These are phyloP conservation scores for Cygnus atratus DNA, from an alignment of 2,113 vertebrate genomes.

Conservation along the genomic window DNA sequence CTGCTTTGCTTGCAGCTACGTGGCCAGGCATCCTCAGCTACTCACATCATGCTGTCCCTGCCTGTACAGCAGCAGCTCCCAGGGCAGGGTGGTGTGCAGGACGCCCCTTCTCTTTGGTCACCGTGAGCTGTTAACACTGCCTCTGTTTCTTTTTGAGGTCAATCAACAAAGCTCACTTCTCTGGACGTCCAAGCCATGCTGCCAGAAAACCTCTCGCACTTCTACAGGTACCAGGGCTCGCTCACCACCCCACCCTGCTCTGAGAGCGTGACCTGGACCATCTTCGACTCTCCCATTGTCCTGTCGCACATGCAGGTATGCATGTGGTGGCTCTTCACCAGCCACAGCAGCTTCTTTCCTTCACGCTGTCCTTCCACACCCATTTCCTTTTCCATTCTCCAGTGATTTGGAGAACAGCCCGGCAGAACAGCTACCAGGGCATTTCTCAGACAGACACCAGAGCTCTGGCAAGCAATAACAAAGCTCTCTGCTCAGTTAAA, in stretches of 20 bases:
- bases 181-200: slow-evolving; percentile 87
- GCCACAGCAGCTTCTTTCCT: background rate
- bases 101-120: background rate
- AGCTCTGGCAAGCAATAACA: background rate
- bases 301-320: slow-evolving; percentile 88
- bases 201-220: slow-evolving; percentile 83
- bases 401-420: background rate
- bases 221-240: slow-evolving; percentile 89
- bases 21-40: background rate
- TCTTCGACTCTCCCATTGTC: slow-evolving; percentile 83
- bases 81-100: background rate
- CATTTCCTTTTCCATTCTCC: background rate
- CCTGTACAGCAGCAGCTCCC: background rate
- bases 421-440: no score
- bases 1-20: background rate
- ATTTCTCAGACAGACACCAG: background rate
- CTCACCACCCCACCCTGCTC: slow-evolving; percentile 89
- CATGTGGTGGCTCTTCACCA: background rate
- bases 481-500: background rate
- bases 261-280: slow-evolving; percentile 88
- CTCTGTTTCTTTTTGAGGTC: slow-evolving; percentile 69
- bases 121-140: background rate
- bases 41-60: background rate
- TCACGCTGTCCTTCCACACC: background rate
- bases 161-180: slow-evolving; percentile 75